phyloP scores from a whole-genome alignment of 2,888 invertebrate species.

The Pammene aurita region DNA sequence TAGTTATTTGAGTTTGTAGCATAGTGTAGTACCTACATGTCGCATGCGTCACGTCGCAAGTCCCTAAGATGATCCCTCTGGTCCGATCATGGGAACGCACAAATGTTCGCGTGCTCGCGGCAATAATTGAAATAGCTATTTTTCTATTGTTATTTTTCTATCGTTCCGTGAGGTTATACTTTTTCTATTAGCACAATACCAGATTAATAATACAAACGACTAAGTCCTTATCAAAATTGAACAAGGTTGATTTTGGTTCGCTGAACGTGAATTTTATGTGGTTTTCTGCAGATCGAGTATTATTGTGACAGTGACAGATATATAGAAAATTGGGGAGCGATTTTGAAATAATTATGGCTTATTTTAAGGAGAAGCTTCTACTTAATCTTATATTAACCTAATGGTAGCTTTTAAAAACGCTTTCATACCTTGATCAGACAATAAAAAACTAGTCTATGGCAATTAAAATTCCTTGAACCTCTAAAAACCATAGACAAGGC shows the following conservation, averaged over 20 bases:
- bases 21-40: constrained; percentile 29
- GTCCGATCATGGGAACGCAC: constrained; percentile 71
- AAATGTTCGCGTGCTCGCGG: constrained; percentile 73
- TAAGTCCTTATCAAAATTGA: not conserved
- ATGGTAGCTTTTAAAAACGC: no score
- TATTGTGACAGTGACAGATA: constrained; percentile 38
- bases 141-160: constrained; percentile 66
- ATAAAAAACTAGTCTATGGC: constrained; percentile 17
- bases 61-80: constrained; percentile 22
- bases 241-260: not conserved
- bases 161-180: constrained; percentile 45
- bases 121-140: constrained; percentile 73
- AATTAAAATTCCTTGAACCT: constrained; percentile 14
- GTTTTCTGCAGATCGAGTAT: constrained; percentile 36
- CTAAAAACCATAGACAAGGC: constrained; percentile 29
- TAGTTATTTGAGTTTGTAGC: not conserved
- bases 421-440: constrained; percentile 2
- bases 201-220: not conserved
- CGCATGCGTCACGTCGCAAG: constrained; percentile 6
- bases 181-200: constrained; percentile 37
- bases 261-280: not conserved
- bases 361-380: constrained; percentile 14
- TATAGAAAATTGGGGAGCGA: constrained; percentile 29
- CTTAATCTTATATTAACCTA: not conserved
- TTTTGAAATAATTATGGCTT: constrained; percentile 26